Conservation (phyloP, 2,113 vertebrate species). For the Pedetes capensis region DNA sequence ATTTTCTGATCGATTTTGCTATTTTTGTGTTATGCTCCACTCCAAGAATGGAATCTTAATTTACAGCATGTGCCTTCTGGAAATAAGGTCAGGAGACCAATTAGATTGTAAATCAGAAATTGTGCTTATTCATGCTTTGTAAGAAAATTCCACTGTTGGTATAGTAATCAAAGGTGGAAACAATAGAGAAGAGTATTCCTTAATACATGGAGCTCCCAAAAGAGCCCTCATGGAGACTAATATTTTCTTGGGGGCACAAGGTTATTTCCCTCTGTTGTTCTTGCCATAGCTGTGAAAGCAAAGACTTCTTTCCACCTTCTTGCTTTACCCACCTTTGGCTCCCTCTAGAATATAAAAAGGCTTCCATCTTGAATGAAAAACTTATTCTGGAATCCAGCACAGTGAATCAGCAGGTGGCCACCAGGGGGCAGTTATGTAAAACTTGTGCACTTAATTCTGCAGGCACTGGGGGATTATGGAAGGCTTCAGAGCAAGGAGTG, state of each 20-base stretch:
- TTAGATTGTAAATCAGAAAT: neutral
- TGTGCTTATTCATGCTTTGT: neutral
- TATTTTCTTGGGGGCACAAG: neutral
- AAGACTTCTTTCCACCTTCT: neutral
- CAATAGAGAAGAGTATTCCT: neutral
- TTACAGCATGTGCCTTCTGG: neutral
- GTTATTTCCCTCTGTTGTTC: neutral
- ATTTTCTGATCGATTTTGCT: constrained; percentile 54
- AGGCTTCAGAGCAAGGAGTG: neutral
- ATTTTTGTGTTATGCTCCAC: constrained; percentile 40
- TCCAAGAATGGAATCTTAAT: constrained; percentile 57
- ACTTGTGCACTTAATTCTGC: neutral
- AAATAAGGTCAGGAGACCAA: constrained; percentile 2
- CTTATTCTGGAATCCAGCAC: neutral
- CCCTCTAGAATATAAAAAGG: neutral
- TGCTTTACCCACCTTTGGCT: neutral
- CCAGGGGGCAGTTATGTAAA: constrained; percentile 63
- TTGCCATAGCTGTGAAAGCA: neutral
- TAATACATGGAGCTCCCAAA: neutral
- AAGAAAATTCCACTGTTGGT: neutral
- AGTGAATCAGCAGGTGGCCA: constrained; percentile 29
- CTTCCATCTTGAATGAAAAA: neutral
- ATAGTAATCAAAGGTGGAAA: neutral
- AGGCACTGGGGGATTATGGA: constrained; percentile 31
- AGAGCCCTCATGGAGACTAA: neutral